These are phyloP conservation scores for Philotrypesis tridentata DNA, from an alignment of 1,140 invertebrate species.

Conservation along the genomic window DNA sequence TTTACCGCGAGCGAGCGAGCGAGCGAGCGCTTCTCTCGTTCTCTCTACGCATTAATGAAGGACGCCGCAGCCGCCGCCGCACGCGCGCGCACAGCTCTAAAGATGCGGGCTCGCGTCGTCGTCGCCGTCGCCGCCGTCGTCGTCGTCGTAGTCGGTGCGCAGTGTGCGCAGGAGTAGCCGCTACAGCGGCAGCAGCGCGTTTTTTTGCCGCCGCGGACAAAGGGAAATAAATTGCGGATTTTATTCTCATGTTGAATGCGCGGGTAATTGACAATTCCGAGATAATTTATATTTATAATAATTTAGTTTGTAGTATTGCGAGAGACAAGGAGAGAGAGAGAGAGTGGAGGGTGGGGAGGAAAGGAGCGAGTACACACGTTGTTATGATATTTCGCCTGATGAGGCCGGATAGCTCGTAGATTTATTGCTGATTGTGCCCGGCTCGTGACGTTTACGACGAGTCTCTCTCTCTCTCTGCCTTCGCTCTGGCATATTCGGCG, in stretches of 20 bases:
- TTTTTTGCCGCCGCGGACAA: conserved; percentile 9
- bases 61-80: too few relatives aligned
- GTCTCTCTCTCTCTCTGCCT: background rate
- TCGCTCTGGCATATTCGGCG: too few relatives aligned
- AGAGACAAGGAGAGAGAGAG: too few relatives aligned
- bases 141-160: too few relatives aligned
- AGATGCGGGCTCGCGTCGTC: background rate
- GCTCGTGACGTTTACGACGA: background rate
- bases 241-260: conserved; percentile 12
- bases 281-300: conserved; percentile 33
- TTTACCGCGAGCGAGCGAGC: background rate
- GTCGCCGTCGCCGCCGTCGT: background rate
- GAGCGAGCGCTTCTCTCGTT: too few relatives aligned
- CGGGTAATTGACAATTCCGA: conserved; percentile 35
- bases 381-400: background rate
- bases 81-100: background rate
- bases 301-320: conserved; percentile 25
- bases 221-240: conserved; percentile 31
- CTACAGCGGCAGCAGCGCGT: too few relatives aligned
- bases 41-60: conserved; percentile 22
- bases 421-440: background rate
- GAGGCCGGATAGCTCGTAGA: background rate
- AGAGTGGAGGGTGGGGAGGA: too few relatives aligned
- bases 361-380: background rate
- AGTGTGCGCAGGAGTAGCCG: too few relatives aligned